Base-by-base conservation (phyloP, 2,797 vertebrate genomes). In the Lacerta viridis region DNA sequence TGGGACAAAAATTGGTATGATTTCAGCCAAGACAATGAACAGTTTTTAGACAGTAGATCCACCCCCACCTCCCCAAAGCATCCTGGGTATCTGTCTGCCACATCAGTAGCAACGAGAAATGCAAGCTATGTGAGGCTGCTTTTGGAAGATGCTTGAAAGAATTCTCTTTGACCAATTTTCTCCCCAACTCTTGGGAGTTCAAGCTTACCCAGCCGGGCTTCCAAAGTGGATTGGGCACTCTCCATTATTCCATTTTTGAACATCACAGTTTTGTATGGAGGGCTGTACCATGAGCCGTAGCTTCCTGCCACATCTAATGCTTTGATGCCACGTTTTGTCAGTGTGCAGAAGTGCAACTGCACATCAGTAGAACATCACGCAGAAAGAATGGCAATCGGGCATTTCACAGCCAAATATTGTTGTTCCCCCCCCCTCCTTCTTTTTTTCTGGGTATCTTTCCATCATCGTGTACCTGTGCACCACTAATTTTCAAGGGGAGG, bases 21-120 rank as follows among this genome's bases (percentile, higher is more conserved):
- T 95, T 96, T 92, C 88, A 94, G 91, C 86, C 91, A 87, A 93
- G 93, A 93, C 91, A 95, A 95, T 94, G 92, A 93, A 89, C 76
- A 10, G 0, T 92, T 94, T 94, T 95, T 94, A 94, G 29, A 61
- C 83, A 39, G 83, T 93, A 91, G 92, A 94, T 94, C 61, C 5
- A 5, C 18, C 59, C 61, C 50, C 50, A 3, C 50, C 90, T 80
- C 92, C 64, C 39, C 61, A 27, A 82, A 93, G 1, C 85, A 91
- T 92, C 89, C 88, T 81, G 78, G 79, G 86, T 64, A 77, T 78
- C 93, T 93, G 94, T 94, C 93, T 93, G 83, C 71, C 90, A 75
- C 83, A 80, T 91, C 92, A 87, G 92, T 79, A 88, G 92, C 87
- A 55, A 9, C 0, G 25, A 90, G 92, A 80, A 93, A 20, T 15